Base-by-base conservation (phyloP, 1,140 invertebrate genomes). In the Drosophila guanche region DNA sequence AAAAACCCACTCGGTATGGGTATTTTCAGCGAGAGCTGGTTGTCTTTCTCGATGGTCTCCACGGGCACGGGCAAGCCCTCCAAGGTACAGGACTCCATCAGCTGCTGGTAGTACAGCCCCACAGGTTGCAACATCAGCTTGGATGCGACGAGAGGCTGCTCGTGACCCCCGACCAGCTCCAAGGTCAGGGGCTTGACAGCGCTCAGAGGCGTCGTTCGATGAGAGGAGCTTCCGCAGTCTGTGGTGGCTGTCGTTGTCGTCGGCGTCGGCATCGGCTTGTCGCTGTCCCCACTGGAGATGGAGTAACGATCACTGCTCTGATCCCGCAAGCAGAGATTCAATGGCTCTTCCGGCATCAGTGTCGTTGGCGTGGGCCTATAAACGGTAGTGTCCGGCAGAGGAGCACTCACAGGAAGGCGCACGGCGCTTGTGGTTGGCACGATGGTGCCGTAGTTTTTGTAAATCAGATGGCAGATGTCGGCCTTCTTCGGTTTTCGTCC, bases 381-480 rank as follows among this genome's bases (percentile, higher is more conserved):
- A 1, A 4, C 29, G 6, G 65, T 16, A 4, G 27, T 16, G 3
- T 20, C 6, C 23, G 57, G 12, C 2, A 46, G 54, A 8, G 50
- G n/a, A 7, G 62, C 41, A 5, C 53, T 68, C 0, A 72, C 33
- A 7, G 48, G 14, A 12, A 47, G n/a, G 22, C 40, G 41, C 3
- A 48, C 45, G 0, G 59, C 45, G 10, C 66, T 33, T 16, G 66
- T 41, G 0, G 45, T 45, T 0, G 95, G 95, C 22, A 96, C 93
- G n/a, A 96, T 96, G 0, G 95, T 97, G 0, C 96, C 96, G 78
- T 97, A 97, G 86, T 97, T 97, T 76, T 97, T 97, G 83, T 97
- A 97, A 73, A 97, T 97, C n/a, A 97, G 91, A 79, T 97, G 96
- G 73, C 96, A 97, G 65, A 97, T 97, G 83, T 97, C 96, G 0